Conservation (phyloP, 2,888 invertebrate species). For the Gymnoscelis rufifasciata region DNA sequence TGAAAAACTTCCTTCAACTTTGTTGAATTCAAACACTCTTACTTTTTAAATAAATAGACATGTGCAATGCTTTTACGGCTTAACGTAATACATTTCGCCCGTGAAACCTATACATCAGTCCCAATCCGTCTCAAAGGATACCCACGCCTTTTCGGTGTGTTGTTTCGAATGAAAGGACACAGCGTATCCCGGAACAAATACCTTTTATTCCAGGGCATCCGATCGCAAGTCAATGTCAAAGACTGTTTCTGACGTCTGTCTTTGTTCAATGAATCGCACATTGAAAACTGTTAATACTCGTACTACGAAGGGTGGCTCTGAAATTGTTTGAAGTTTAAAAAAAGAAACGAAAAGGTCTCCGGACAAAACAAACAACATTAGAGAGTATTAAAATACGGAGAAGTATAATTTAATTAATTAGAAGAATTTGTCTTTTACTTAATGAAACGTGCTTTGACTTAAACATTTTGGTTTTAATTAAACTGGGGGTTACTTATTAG, state of each 20-base stretch:
- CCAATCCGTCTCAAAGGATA: slow-evolving; percentile 41
- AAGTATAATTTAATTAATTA: slow-evolving; percentile 55
- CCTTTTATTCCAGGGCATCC: slow-evolving; percentile 17
- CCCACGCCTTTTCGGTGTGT: slow-evolving; percentile 31
- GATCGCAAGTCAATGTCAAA: slow-evolving; percentile 17
- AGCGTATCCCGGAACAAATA: slow-evolving; percentile 17
- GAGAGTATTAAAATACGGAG: slow-evolving; percentile 36
- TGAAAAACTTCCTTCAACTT: too few species aligned
- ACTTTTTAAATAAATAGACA: too few species aligned
- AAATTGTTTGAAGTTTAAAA: neutral
- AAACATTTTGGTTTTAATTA: slow-evolving; percentile 48
- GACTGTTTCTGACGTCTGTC: slow-evolving; percentile 6
- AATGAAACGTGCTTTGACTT: slow-evolving; percentile 51
- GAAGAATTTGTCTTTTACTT: slow-evolving; percentile 50
- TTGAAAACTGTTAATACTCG: neutral
- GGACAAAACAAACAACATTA: slow-evolving; percentile 47
- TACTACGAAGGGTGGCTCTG: neutral
- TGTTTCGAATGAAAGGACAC: slow-evolving; percentile 27
- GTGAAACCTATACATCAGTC: slow-evolving; percentile 33
- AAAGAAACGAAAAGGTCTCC: slow-evolving; percentile 3
- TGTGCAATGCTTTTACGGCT: neutral
- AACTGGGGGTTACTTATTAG: slow-evolving; percentile 26
- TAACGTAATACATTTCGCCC: neutral
- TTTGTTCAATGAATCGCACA: neutral
- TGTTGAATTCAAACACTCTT: too few species aligned